A percentile compares a stretch with the other conserved stretches of the same genome.
phyloP scores from a whole-genome alignment of 2,888 invertebrate genomes.

The Drosophila anceps region DNA sequence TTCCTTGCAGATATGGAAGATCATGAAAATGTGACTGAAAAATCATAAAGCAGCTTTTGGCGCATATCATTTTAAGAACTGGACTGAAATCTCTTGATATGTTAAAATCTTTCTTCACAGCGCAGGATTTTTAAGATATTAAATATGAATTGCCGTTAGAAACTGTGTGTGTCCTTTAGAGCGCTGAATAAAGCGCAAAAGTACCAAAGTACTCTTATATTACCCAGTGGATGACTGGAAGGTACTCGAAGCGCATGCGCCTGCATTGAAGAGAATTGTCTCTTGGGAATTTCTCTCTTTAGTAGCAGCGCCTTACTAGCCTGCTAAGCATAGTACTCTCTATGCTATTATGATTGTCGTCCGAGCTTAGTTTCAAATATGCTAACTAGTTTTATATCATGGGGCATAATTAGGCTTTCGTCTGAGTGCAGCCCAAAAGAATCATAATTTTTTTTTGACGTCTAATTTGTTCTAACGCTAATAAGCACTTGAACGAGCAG shows the following conservation, averaged over 20 bases:
- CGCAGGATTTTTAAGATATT: slow-evolving; percentile 9
- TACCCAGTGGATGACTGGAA: slow-evolving; percentile 57
- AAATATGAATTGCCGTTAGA: slow-evolving; percentile 38
- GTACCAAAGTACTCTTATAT: slow-evolving; percentile 70
- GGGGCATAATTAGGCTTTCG: not conserved
- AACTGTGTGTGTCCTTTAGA: slow-evolving; percentile 4
- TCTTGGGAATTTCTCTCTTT: slow-evolving; percentile 61
- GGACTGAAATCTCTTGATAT: not conserved
- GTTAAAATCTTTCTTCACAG: not conserved
- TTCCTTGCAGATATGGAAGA: slow-evolving; percentile 62
- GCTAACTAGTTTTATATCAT: slow-evolving; percentile 7
- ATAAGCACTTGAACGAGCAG: slow-evolving; percentile 15
- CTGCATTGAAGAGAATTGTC: slow-evolving; percentile 19
- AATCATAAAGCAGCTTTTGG: not conserved
- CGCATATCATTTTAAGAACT: not conserved
- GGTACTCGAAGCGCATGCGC: slow-evolving; percentile 52
- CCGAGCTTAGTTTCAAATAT: slow-evolving; percentile 2
- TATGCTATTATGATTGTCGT: not conserved
- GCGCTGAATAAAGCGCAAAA: slow-evolving; percentile 73
- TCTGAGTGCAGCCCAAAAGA: not conserved
- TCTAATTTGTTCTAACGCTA: slow-evolving; percentile 5
- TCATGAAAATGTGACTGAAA: slow-evolving; percentile 64
- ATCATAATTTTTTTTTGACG: not conserved
- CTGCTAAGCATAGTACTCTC: slow-evolving; percentile 1
- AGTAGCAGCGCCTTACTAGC: slow-evolving; percentile 6